These are phyloP conservation scores for Rhyacophila evoluta DNA, from an alignment of 2,888 invertebrate species.

Conservation along the genomic window DNA sequence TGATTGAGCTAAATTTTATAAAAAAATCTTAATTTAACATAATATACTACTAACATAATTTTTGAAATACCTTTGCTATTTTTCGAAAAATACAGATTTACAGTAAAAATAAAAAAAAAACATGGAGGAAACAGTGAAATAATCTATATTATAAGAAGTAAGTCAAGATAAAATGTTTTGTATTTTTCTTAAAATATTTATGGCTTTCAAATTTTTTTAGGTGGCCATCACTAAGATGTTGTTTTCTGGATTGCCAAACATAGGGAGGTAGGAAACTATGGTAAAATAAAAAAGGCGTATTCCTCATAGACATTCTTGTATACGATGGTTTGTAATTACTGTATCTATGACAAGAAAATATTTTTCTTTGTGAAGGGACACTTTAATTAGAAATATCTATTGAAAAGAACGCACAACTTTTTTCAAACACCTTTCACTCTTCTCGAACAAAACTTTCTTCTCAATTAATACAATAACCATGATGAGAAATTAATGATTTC, in stretches of 20 bases:
- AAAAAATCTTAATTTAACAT: conserved; percentile 8
- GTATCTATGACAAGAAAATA: background rate
- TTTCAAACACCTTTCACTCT: conserved; percentile 2
- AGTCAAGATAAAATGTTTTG: too few relatives aligned
- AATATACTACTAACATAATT: background rate
- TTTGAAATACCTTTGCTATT: background rate
- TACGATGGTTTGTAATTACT: background rate
- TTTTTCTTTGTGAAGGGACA: background rate
- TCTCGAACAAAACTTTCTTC: conserved; percentile 8
- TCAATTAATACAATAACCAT: conserved; percentile 67
- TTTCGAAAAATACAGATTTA: background rate
- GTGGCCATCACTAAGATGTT: background rate
- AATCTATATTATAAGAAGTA: too few relatives aligned
- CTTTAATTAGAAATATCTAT: background rate
- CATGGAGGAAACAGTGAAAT: too few relatives aligned
- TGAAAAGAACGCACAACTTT: background rate
- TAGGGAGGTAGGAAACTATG: background rate
- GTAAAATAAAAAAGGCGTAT: background rate
- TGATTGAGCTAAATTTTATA: conserved; percentile 10
- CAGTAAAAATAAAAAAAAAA: too few relatives aligned
- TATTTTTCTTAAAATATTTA: conserved; percentile 1
- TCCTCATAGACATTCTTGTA: background rate
- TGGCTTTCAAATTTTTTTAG: background rate
- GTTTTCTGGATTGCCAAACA: background rate
- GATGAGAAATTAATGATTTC: conserved; percentile 62